phyloP scores from a whole-genome alignment of 2,888 invertebrate species.

The Scelioninae gen. 1 region DNA sequence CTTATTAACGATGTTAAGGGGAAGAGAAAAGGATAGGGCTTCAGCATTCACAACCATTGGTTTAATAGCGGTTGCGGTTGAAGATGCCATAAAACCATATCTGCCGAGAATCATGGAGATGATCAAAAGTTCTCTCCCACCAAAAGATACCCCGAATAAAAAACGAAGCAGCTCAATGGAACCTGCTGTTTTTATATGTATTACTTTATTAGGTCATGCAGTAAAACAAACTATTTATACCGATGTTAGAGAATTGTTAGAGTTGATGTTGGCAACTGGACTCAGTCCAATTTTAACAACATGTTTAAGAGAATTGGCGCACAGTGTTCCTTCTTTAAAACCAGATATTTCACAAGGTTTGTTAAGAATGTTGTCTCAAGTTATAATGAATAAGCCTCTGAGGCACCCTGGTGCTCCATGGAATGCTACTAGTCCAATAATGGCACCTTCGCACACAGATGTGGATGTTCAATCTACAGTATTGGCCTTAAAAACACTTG shows the following conservation, averaged over 20 bases:
- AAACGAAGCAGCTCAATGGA: constrained; percentile 89
- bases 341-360: constrained; percentile 96
- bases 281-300: constrained; percentile 95
- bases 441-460: constrained; percentile 85
- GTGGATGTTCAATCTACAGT: constrained; percentile 93
- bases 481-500: constrained; percentile 95
- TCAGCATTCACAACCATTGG: constrained; percentile 96
- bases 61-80: constrained; percentile 94
- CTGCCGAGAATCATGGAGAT: constrained; percentile 94
- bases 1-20: constrained; percentile 90
- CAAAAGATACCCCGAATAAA: constrained; percentile 91
- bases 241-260: constrained; percentile 93
- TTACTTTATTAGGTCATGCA: constrained; percentile 95
- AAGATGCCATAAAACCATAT: constrained; percentile 91
- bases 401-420: constrained; percentile 91
- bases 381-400: constrained; percentile 93
- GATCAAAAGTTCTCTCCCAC: constrained; percentile 90
- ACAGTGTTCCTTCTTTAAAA: constrained; percentile 93
- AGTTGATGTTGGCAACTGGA: constrained; percentile 96
- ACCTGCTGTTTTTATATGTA: constrained; percentile 96
- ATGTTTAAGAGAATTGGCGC: constrained; percentile 94
- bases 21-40: constrained; percentile 93
- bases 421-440: constrained; percentile 85
- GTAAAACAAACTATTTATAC: constrained; percentile 90
- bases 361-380: constrained; percentile 93